Evolutionary conservation across 2,113 vertebrate species (phyloP).

Genomic region (Thryonomys swinderianus): DNA sequence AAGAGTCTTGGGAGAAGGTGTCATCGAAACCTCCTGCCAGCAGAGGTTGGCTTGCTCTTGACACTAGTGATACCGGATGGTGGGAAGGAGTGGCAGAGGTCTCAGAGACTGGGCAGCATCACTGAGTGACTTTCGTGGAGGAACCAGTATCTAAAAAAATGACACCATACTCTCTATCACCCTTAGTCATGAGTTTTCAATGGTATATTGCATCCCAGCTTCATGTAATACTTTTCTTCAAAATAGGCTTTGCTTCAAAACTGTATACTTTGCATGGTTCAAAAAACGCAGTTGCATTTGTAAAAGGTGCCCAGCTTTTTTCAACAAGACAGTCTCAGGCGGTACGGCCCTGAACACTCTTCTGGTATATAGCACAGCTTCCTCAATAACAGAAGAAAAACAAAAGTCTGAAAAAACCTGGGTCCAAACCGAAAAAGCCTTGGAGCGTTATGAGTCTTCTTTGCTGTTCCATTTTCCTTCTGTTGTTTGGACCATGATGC

Average conservation of each 20-base stretch:
- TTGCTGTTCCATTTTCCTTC: neutral
- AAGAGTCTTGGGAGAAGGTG: neutral
- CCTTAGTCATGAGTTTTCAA: neutral
- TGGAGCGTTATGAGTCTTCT: neutral
- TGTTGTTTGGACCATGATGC: neutral
- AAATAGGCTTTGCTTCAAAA: neutral
- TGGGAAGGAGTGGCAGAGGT: too few species aligned
- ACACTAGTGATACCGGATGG: neutral
- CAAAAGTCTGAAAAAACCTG: neutral
- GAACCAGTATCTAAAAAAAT: fast-evolving
- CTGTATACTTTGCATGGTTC: neutral
- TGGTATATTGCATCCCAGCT: neutral
- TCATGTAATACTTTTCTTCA: neutral
- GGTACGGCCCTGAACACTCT: neutral
- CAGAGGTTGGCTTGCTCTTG: neutral
- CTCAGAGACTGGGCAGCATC: neutral
- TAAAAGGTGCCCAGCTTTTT: neutral
- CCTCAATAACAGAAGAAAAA: neutral
- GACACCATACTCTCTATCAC: neutral
- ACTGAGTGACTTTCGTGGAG: neutral
- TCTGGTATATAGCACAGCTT: neutral
- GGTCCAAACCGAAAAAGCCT: neutral
- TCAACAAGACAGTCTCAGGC: neutral
- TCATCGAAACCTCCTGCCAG: neutral
- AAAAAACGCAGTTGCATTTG: neutral